Evolutionary conservation across 2,888 invertebrate genomes (phyloP).

Genomic region (Drosophila pseudotakahashii): DNA sequence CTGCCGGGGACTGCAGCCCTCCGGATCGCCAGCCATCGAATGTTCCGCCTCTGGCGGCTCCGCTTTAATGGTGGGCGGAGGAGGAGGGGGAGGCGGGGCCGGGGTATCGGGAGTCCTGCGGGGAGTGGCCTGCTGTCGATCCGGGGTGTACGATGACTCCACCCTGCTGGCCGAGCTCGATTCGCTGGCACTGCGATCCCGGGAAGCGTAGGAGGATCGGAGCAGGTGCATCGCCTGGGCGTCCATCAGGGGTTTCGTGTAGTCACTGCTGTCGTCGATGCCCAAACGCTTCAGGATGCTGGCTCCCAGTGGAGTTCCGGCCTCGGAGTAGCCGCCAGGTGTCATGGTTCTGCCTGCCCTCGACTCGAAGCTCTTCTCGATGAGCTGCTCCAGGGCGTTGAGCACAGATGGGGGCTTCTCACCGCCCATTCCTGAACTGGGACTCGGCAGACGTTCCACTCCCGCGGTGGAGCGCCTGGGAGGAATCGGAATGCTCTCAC

Average conservation of each 20-base stretch:
- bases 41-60: conserved; percentile 78
- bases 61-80: conserved; percentile 82
- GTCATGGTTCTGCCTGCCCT: conserved; percentile 87
- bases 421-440: conserved; percentile 85
- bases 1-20: conserved; percentile 45
- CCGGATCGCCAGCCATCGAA: conserved; percentile 25
- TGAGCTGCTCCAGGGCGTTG: conserved; percentile 97
- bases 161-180: conserved; percentile 93
- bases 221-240: conserved; percentile 93
- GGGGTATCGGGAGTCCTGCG: conserved; percentile 59
- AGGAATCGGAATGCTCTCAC: conserved; percentile 86
- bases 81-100: conserved; percentile 75
- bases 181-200: conserved; percentile 94
- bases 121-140: conserved; percentile 85
- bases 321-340: conserved; percentile 60
- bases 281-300: conserved; percentile 96
- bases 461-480: conserved; percentile 86
- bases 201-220: conserved; percentile 89
- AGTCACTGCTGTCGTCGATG: conserved; percentile 96
- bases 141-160: conserved; percentile 91
- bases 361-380: conserved; percentile 98
- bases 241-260: conserved; percentile 95
- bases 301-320: conserved; percentile 92
- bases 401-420: conserved; percentile 91
- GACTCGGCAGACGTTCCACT: conserved; percentile 84